Base-by-base conservation (phyloP, 2,113 vertebrate genomes). In the Mesitornis unicolor region DNA sequence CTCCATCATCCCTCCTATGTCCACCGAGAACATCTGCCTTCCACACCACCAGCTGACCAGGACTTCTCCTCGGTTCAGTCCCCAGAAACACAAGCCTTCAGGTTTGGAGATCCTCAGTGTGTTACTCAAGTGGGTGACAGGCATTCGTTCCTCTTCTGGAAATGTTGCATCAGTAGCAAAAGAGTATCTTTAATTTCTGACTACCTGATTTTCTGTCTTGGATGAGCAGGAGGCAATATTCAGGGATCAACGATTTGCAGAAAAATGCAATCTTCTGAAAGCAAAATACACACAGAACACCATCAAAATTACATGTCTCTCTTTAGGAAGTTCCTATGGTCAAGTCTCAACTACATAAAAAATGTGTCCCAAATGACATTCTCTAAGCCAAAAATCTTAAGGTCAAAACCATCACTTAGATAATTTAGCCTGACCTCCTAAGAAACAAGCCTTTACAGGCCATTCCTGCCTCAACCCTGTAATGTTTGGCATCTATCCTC, bases 1-100 rank as follows among this genome's bases (percentile, higher is more conserved):
- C 38, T 74, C n/a, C 42, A 16, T 35, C 3, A 0, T 4, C 11
- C 5, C 36, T 71, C 10, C 67, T 73, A n/a, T 0, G 0, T 35
- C 33, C 15, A 33, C 57, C 33, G 38, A 26, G 12, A 15, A 36
- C 6, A 25, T 63, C 13, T 48, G 54, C 7, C 8, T 69, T 65
- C 78, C 5, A 2, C n/a, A 53, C 5, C 20, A 54, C 28, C 25
- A 48, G 36, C 16, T 31, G 67, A 38, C 7, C 18, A 69, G 35
- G 10, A 36, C 31, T 60, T 13, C 26, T 45, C 63, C 16, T 5
- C 70, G 19, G 15, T 65, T 84, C 15, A n/a, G 40, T 54, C 25
- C 31, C 25, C 40, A 81, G 38, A 86, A 84, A n/a, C 16, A 45
- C 5, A 42, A 6, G 1, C 11, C 31, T 83, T 67, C 14, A 6